phyloP scores from a whole-genome alignment of 2,113 vertebrate genomes.

The Acrocephalus arundinaceus region DNA sequence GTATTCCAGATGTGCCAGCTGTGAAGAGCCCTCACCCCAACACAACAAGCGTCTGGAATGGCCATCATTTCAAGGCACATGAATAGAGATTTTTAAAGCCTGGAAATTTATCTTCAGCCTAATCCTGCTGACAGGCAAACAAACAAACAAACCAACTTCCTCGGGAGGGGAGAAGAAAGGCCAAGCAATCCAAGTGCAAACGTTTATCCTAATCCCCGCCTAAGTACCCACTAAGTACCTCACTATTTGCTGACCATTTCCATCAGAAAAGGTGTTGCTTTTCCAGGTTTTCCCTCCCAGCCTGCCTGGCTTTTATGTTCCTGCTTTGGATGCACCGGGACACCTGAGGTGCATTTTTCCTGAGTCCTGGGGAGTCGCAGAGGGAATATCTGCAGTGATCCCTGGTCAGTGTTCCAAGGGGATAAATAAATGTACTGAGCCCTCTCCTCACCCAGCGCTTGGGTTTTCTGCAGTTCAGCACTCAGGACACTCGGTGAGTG shows the following conservation, averaged over 20 bases:
- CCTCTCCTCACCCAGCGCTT: slow-evolving; percentile 75
- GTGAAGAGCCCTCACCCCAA: not conserved
- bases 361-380: not conserved
- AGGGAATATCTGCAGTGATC: not conserved
- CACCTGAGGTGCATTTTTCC: not conserved
- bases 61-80: not conserved
- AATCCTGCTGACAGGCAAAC: slow-evolving; percentile 50
- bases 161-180: slow-evolving; percentile 27
- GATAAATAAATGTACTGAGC: not conserved
- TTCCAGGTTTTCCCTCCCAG: not conserved
- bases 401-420: not conserved
- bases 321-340: not conserved
- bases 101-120: slow-evolving; percentile 17
- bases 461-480: slow-evolving; percentile 75
- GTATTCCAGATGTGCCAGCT: not conserved
- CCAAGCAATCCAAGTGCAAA: slow-evolving; percentile 14
- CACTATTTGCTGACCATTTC: slow-evolving; percentile 45
- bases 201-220: slow-evolving; percentile 37
- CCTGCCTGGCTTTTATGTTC: not conserved
- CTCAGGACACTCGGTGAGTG: slow-evolving; percentile 47
- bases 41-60: slow-evolving; percentile 2
- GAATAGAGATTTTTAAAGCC: slow-evolving; percentile 48
- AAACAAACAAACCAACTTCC: slow-evolving; percentile 66
- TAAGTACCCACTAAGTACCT: slow-evolving; percentile 54
- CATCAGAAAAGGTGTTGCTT: slow-evolving; percentile 48